These are phyloP conservation scores for Eulemur rufifrons DNA, from an alignment of 2,113 vertebrate genomes.

Conservation along the genomic window DNA sequence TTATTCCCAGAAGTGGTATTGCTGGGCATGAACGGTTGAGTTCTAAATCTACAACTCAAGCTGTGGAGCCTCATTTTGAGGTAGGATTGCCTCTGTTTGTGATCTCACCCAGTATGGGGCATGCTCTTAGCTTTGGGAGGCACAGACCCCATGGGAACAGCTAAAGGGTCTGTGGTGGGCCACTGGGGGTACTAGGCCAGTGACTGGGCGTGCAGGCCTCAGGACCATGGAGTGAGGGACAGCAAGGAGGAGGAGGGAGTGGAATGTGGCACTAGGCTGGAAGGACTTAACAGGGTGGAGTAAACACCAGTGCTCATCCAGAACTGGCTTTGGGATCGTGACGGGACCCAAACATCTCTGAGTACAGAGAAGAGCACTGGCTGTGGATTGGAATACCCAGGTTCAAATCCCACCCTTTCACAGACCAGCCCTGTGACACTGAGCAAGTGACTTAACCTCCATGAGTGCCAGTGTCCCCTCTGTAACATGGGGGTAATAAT, in stretches of 20 bases:
- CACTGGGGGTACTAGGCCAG: neutral
- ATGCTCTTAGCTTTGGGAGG: neutral
- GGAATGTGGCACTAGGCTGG: neutral
- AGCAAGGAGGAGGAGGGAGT: too few relatives aligned
- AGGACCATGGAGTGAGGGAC: neutral
- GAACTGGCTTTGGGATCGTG: neutral
- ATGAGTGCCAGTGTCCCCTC: neutral
- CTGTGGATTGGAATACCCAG: neutral
- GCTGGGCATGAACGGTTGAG: neutral
- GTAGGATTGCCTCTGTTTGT: neutral
- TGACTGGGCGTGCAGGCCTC: too few relatives aligned
- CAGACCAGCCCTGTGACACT: neutral
- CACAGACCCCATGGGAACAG: neutral
- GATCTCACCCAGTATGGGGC: neutral
- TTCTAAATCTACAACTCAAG: neutral
- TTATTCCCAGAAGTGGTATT: neutral
- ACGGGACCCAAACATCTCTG: neutral
- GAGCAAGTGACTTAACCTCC: neutral
- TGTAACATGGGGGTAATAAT: neutral
- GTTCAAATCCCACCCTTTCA: neutral
- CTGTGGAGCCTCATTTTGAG: neutral
- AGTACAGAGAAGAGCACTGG: neutral
- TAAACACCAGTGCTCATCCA: neutral
- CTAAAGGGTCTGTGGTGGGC: neutral
- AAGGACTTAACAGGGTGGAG: neutral